Conservation (phyloP, 2,113 vertebrate genomes). For the Mobula birostris region DNA sequence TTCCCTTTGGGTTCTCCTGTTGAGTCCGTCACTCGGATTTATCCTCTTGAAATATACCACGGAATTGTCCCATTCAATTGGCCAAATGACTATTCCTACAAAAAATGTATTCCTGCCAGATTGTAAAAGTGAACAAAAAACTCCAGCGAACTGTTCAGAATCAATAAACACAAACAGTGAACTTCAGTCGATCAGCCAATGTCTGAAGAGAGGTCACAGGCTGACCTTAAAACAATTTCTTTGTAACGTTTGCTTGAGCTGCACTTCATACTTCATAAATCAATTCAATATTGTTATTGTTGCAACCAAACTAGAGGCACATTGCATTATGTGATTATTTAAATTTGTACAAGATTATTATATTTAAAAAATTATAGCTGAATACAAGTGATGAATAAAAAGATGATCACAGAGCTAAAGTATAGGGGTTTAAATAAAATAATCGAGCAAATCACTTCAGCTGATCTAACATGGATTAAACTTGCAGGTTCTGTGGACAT, state of each 20-base stretch:
- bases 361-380: neutral
- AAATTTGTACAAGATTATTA: neutral
- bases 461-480: neutral
- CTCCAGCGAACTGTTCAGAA: neutral
- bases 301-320: neutral
- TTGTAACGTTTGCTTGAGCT: neutral
- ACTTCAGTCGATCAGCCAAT: neutral
- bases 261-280: neutral
- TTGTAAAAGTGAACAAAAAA: neutral
- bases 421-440: neutral
- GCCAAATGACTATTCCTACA: neutral
- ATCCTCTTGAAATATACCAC: neutral
- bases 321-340: neutral
- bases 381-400: neutral
- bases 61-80: neutral
- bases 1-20: neutral
- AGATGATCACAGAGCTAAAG: neutral
- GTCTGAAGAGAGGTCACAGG: neutral
- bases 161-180: slow-evolving; percentile 13
- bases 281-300: neutral
- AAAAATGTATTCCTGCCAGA: neutral
- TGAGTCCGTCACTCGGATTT: neutral
- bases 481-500: neutral
- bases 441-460: neutral
- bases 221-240: neutral